Base-by-base conservation (phyloP, 2,113 vertebrate genomes). In the Nycticebus coucang region DNA sequence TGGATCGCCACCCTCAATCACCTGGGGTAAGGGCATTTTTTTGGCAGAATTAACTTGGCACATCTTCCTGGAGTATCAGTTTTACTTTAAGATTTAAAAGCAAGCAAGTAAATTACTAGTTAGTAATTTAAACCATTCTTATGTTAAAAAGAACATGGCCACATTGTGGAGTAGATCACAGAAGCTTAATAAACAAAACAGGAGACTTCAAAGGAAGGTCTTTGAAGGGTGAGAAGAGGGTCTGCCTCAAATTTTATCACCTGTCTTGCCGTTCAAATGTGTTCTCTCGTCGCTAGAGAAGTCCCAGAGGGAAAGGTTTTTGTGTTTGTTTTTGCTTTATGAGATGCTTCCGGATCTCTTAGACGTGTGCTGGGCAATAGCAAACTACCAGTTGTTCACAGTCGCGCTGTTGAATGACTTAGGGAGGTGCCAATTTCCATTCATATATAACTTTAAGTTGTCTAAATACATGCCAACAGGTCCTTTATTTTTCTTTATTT, bases 381-480 rank as follows among this genome's bases (percentile, higher is more conserved):
- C 35, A 24, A 89, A 53, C 35, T 83, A 77, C 21, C 64, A 89
- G n/a, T 82, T 69, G 37, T n/a, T 88, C 45, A 59, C 94, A 50
- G 87, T 93, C 84, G 72, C 80, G 77, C 72, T 68, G 11, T 87
- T 92, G 84, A 84, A 45, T 78, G 71, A 37, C 74, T 75, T 37
- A 17, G 57, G 14, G 78, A 85, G 78, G 57, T 89, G 64, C 50
- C 89, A 62, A 30, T 93, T 94, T 92, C 75, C 80, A 87, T 89
- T 92, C 78, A 88, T 79, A 17, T 35, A 50, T 72, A 84, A 96
- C 85, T 95, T 94, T 22, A 92, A 96, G 79, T 64, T 64, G 45
- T 87, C 60, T 91, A 93, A 97, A 96, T 89, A 71, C n/a, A n/a
- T 89, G 85, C 90, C 92, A 92, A 82, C 28, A 69, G 91, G 81